These are phyloP conservation scores for Thalassarche chlororhynchos DNA, from an alignment of 2,113 vertebrate genomes.

Conservation along the genomic window DNA sequence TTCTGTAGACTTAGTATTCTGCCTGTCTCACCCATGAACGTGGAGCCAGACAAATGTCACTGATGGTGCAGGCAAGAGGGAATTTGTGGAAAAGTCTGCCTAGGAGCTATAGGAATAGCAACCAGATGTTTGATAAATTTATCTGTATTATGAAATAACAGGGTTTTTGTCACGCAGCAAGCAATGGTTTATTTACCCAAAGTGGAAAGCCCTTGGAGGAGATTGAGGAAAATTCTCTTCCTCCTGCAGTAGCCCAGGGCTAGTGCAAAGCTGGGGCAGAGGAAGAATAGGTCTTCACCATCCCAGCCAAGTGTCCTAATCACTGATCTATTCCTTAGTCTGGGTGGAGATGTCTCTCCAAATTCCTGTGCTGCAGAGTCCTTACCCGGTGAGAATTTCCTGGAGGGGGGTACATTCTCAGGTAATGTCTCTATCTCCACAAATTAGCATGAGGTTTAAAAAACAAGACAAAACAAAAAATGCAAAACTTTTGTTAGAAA, in stretches of 20 bases:
- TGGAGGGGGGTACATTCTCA: not conserved
- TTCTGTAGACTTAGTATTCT: not conserved
- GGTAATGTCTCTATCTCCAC: not conserved
- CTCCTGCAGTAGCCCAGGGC: not conserved
- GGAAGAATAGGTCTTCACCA: slow-evolving; percentile 28
- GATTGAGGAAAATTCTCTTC: not conserved
- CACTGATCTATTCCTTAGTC: slow-evolving; percentile 1
- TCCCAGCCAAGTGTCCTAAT: slow-evolving; percentile 29
- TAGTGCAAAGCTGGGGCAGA: not conserved
- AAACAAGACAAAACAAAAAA: not conserved
- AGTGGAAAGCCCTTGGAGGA: not conserved
- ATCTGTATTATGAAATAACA: not conserved
- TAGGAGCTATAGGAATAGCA: not conserved
- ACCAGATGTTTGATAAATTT: not conserved
- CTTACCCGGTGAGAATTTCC: not conserved
- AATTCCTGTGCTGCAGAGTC: not conserved
- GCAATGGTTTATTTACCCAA: not conserved
- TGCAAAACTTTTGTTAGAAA: not conserved
- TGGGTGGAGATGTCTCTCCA: not conserved
- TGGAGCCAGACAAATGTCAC: not conserved
- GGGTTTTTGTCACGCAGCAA: not conserved
- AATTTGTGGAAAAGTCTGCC: not conserved
- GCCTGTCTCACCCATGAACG: not conserved
- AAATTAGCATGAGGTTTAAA: not conserved
- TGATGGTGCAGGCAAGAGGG: not conserved